A percentile compares a stretch with the other conserved stretches of the same genome.
Evolutionary conservation across 2,888 invertebrate genomes (phyloP).

Genomic region (Sinotaia quadrata): DNA sequence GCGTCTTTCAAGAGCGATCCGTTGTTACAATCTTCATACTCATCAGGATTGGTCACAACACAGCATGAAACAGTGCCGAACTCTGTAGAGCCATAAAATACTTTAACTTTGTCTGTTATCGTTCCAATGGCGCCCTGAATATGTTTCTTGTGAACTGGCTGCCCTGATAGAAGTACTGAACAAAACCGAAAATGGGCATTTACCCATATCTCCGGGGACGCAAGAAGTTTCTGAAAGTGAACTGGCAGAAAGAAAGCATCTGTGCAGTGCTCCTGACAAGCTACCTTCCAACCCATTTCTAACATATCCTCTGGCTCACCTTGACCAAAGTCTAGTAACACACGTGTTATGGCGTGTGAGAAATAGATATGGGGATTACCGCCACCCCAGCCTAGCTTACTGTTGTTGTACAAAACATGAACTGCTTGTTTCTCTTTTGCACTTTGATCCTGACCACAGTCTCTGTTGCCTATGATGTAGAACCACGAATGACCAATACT

Average conservation of each 20-base stretch:
- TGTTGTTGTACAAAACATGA: conserved; percentile 30
- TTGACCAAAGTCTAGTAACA: conserved; percentile 33
- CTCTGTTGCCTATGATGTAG: not conserved
- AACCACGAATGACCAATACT: conserved; percentile 8
- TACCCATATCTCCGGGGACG: not conserved
- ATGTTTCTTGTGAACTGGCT: too few relatives aligned
- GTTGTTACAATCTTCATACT: conserved; percentile 29
- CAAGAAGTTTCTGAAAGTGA: conserved; percentile 10
- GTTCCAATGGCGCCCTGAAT: conserved; percentile 27
- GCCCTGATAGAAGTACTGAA: not conserved
- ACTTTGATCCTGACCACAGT: conserved; percentile 23
- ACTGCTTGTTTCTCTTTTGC: conserved; percentile 20
- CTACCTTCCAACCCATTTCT: conserved; percentile 25
- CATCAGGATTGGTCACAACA: conserved; percentile 19
- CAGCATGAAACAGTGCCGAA: conserved; percentile 33
- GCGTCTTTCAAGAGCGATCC: conserved; percentile 31
- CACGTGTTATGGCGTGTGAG: conserved; percentile 31
- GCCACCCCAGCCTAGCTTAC: conserved; percentile 38
- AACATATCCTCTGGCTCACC: conserved; percentile 15
- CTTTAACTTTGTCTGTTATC: conserved; percentile 31
- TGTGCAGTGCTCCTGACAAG: conserved; percentile 30
- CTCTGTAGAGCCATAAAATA: conserved; percentile 39
- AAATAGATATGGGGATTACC: conserved; percentile 39
- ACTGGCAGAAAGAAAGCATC: conserved; percentile 33
- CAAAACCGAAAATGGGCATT: too few relatives aligned